Percentiles rank a stretch among this genome's conserved stretches.
Conservation (phyloP, 23 tunicate species). For the Trididemnum clinides region DNA sequence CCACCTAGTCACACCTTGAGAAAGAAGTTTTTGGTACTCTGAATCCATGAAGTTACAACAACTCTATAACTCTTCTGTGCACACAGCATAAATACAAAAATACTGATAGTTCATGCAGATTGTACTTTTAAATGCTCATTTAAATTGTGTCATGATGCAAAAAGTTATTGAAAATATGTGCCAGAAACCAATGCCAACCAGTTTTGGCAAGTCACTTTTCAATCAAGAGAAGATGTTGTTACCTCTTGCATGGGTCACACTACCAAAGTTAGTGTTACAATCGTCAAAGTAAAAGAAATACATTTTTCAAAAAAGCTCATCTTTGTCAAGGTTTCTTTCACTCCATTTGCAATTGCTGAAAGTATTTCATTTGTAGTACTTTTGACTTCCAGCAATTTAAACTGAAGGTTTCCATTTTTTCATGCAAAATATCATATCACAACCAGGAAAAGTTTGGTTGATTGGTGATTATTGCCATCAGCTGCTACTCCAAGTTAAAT, state of each 20-base stretch:
- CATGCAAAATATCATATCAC: neutral
- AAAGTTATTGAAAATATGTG: neutral
- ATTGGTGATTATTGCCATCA: conserved; percentile 2
- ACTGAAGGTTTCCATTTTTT: neutral
- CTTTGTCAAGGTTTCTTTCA: conserved; percentile 3
- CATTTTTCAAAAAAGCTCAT: conserved; percentile 22
- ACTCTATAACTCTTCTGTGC: conserved; percentile 17
- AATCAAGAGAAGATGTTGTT: conserved; percentile 10
- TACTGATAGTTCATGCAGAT: conserved; percentile 22
- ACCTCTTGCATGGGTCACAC: conserved; percentile 1
- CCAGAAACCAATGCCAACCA: no score
- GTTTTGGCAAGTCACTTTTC: neutral
- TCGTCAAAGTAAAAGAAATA: conserved; percentile 17
- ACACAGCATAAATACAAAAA: neutral
- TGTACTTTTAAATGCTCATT: conserved; percentile 28
- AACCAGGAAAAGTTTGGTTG: neutral
- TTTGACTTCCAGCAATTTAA: neutral
- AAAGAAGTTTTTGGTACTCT: no score
- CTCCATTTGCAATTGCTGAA: neutral
- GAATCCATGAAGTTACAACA: neutral
- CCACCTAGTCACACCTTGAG: no score
- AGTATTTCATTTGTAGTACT: neutral
- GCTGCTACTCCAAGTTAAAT: conserved; percentile 1
- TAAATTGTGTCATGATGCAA: conserved; percentile 14
- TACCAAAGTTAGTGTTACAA: conserved; percentile 28